Percentiles rank a stretch among this genome's conserved stretches.
These are phyloP conservation scores for Caranx ignobilis DNA, from an alignment of 2,113 vertebrate species.

Conservation along the genomic window DNA sequence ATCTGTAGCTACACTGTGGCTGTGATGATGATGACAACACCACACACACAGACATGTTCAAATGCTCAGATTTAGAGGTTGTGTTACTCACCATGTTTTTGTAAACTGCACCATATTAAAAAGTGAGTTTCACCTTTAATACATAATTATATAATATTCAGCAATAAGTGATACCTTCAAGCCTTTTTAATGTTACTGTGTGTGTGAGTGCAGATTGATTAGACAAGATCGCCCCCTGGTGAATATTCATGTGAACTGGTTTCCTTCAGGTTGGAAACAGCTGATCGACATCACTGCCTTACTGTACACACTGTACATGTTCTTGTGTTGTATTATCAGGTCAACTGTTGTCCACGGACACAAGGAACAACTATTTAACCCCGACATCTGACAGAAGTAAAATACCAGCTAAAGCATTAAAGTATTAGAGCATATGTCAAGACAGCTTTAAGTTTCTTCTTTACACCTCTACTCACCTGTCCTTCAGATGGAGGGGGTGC, in stretches of 20 bases:
- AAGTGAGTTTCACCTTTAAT: background rate
- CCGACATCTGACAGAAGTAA: background rate
- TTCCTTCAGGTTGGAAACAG: background rate
- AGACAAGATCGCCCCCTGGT: constrained; percentile 60
- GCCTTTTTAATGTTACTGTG: background rate
- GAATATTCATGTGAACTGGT: background rate
- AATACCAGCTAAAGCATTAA: no score
- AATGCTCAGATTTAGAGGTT: background rate
- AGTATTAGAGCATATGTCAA: background rate
- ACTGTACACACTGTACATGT: no score
- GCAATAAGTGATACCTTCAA: background rate
- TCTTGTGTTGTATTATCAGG: no score
- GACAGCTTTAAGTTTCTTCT: background rate
- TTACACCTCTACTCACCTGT: background rate
- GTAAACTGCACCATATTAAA: background rate
- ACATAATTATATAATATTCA: background rate
- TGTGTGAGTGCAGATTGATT: constrained; percentile 15
- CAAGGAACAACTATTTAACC: background rate
- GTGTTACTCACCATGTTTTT: background rate
- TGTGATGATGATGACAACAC: no score
- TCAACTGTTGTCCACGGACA: background rate
- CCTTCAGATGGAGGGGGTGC: background rate
- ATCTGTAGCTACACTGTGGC: no score
- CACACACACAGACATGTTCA: background rate
- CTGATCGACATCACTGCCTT: background rate